Percentiles rank a stretch among this genome's conserved stretches.
Conservation (phyloP, 2,113 vertebrate genomes). For the Phylloscopus trochiloides region DNA sequence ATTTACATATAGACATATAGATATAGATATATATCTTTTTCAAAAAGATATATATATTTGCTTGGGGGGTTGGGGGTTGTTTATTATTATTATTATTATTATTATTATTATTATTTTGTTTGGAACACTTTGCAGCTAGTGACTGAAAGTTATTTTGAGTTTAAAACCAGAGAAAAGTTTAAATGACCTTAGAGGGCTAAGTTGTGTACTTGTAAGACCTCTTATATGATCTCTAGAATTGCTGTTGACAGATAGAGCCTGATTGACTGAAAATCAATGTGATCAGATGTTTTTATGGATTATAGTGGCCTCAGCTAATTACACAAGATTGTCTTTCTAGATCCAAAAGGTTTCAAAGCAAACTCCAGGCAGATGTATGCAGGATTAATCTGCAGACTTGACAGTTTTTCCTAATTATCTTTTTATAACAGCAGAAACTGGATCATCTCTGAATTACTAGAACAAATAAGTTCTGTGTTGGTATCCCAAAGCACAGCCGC, state of each 20-base stretch:
- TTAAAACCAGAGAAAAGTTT: constrained; percentile 60
- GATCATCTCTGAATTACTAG: constrained; percentile 50
- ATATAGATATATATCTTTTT: neutral
- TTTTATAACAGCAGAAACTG: constrained; percentile 62
- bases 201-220: constrained; percentile 46
- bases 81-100: neutral
- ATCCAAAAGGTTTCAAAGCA: constrained; percentile 72
- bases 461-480: constrained; percentile 43
- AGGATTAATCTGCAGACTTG: constrained; percentile 74
- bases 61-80: neutral
- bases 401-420: constrained; percentile 77
- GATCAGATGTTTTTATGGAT: constrained; percentile 82
- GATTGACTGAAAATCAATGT: constrained; percentile 80
- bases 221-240: constrained; percentile 53
- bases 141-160: constrained; percentile 41
- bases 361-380: constrained; percentile 69
- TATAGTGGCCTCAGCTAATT: constrained; percentile 77
- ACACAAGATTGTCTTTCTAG: constrained; percentile 78
- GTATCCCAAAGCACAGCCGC: neutral
- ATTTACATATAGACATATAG: neutral
- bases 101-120: neutral
- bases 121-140: neutral
- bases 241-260: constrained; percentile 71
- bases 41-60: fast-evolving
- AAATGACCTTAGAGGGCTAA: constrained; percentile 69